A percentile compares a stretch with the other conserved stretches of the same genome.
Conservation (phyloP, 2,113 vertebrate species). For the Gambusia affinis region DNA sequence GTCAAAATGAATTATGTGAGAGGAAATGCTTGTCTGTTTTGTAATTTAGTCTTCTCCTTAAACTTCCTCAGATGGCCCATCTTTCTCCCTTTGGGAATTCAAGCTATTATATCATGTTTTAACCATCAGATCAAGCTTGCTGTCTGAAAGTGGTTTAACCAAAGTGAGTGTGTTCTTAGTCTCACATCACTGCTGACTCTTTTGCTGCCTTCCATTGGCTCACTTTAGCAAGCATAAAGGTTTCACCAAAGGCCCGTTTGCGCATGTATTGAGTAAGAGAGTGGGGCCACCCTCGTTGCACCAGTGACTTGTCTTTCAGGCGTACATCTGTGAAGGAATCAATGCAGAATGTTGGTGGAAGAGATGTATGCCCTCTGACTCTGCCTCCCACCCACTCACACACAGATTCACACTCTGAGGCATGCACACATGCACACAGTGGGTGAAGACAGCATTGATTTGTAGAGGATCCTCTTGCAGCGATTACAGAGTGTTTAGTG, state of each 20-base stretch:
- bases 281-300: constrained; percentile 57
- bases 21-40: constrained; percentile 13
- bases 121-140: constrained; percentile 19
- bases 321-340: constrained; percentile 68
- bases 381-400: constrained; percentile 61
- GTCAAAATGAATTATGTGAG: constrained; percentile 21
- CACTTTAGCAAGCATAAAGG: constrained; percentile 41
- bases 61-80: constrained; percentile 29
- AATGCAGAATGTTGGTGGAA: constrained; percentile 72
- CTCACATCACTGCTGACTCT: constrained; percentile 45
- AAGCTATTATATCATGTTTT: constrained; percentile 24
- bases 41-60: constrained; percentile 28
- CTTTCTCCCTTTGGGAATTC: constrained; percentile 12
- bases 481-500: constrained; percentile 67
- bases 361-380: constrained; percentile 70
- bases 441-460: constrained; percentile 65
- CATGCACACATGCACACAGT: constrained; percentile 28
- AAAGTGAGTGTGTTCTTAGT: constrained; percentile 42
- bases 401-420: constrained; percentile 26
- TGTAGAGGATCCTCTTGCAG: constrained; percentile 57
- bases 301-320: constrained; percentile 62
- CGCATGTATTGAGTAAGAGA: constrained; percentile 56
- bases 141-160: constrained; percentile 29
- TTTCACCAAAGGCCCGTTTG: constrained; percentile 47
- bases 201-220: constrained; percentile 48